Evolutionary conservation across 2,113 vertebrate genomes (phyloP).

Genomic region (Scortum barcoo): DNA sequence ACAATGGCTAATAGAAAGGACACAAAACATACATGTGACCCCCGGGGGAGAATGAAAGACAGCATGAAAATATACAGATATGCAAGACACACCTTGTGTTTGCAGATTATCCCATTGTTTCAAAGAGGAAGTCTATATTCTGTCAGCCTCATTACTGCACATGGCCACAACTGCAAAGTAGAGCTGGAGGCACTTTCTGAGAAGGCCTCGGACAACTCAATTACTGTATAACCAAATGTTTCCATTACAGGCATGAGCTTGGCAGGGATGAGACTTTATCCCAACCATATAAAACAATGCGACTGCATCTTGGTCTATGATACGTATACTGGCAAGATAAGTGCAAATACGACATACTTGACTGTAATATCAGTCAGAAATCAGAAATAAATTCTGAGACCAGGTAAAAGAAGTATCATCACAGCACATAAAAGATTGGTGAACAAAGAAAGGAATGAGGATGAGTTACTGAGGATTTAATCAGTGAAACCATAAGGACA

Average conservation of each 20-base stretch:
- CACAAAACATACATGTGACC: constrained; percentile 10
- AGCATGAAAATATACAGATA: neutral
- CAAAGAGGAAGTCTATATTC: constrained; percentile 11
- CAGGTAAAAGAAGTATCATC: neutral
- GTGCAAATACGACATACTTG: neutral
- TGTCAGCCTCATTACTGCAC: constrained; percentile 20
- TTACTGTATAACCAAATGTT: constrained; percentile 19
- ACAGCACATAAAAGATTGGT: neutral
- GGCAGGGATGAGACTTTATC: neutral
- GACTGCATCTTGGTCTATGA: neutral
- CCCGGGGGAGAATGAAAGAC: neutral
- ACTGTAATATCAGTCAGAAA: neutral
- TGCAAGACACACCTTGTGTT: neutral
- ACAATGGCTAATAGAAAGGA: constrained; percentile 9
- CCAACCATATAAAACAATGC: neutral
- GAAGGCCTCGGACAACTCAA: constrained; percentile 23
- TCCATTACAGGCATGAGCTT: constrained; percentile 24
- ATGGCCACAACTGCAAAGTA: constrained; percentile 7
- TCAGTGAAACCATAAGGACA: too few species aligned
- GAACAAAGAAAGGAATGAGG: neutral
- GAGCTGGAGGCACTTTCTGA: constrained; percentile 28
- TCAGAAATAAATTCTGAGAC: neutral
- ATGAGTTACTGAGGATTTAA: neutral
- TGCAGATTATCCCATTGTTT: constrained; percentile 13
- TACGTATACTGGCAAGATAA: neutral